phyloP scores from a whole-genome alignment of 2,113 vertebrate species.

The Sceloporus undulatus region DNA sequence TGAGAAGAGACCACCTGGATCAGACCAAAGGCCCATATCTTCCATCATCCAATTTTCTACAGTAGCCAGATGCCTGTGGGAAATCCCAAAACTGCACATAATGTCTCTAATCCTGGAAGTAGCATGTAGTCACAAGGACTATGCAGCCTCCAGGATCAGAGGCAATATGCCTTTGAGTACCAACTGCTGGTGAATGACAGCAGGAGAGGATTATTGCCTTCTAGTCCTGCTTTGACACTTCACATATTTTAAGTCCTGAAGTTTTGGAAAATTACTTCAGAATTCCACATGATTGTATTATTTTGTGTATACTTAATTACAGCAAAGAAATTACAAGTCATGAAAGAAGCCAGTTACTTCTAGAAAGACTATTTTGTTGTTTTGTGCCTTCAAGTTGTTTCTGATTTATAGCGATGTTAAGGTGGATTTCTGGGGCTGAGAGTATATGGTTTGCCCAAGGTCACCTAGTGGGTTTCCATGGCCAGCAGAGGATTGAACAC shows the following conservation, averaged over 20 bases:
- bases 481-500: no score
- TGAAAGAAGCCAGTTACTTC: not conserved
- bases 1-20: not conserved
- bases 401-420: no score
- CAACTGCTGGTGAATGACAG: not conserved
- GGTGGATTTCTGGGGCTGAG: no score
- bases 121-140: not conserved
- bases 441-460: no score
- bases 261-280: not conserved
- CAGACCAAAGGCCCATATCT: not conserved
- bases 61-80: not conserved
- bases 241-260: not conserved
- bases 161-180: not conserved
- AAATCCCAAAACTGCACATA: not conserved
- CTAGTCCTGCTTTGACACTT: not conserved
- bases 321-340: not conserved
- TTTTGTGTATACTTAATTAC: not conserved
- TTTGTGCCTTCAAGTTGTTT: no score
- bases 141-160: not conserved
- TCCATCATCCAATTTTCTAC: not conserved
- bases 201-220: not conserved
- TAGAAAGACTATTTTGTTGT: no score
- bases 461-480: no score
- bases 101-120: not conserved
- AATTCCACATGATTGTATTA: not conserved